Percentiles rank a stretch among this genome's conserved stretches.
Evolutionary conservation across 2,797 vertebrate species (phyloP).

Genomic region (Sebastes paucispinis): DNA sequence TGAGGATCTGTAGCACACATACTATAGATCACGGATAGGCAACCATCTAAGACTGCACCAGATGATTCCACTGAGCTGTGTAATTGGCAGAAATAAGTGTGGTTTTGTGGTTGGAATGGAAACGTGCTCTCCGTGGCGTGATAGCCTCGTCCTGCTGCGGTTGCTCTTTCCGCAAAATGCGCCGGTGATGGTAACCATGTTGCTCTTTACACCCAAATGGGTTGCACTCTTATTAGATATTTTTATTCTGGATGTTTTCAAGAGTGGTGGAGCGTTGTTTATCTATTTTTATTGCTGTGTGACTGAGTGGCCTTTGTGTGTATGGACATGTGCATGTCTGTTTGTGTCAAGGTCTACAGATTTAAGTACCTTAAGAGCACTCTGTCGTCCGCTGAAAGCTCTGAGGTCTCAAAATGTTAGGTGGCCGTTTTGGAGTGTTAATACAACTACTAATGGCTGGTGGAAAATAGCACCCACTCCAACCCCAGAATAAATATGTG

Average conservation of each 20-base stretch:
- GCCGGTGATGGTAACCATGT: too few relatives aligned
- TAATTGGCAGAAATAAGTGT: conserved; percentile 42
- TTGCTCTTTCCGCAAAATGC: not conserved
- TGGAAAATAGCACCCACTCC: conserved; percentile 36
- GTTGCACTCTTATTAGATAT: not conserved
- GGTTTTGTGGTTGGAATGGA: conserved; percentile 15
- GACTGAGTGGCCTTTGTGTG: not conserved
- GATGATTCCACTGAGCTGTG: conserved; percentile 43
- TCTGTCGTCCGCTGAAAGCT: conserved; percentile 37
- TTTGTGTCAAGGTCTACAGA: conserved; percentile 26
- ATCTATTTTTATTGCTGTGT: conserved; percentile 2
- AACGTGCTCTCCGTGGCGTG: not conserved
- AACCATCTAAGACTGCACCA: conserved; percentile 22
- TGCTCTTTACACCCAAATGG: not conserved
- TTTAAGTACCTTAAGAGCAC: conserved; percentile 39
- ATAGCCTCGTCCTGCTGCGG: not conserved
- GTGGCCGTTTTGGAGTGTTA: conserved; percentile 33
- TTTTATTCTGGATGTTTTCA: conserved; percentile 5
- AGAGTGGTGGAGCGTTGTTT: not conserved
- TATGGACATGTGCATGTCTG: conserved; percentile 1
- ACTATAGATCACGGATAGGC: conserved; percentile 23
- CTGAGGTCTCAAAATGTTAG: conserved; percentile 32
- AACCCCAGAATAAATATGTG: conserved; percentile 17
- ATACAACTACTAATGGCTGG: conserved; percentile 29
- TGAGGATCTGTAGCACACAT: not conserved